Conservation (phyloP, 2,797 vertebrate species). For the Chelon labrosus region DNA sequence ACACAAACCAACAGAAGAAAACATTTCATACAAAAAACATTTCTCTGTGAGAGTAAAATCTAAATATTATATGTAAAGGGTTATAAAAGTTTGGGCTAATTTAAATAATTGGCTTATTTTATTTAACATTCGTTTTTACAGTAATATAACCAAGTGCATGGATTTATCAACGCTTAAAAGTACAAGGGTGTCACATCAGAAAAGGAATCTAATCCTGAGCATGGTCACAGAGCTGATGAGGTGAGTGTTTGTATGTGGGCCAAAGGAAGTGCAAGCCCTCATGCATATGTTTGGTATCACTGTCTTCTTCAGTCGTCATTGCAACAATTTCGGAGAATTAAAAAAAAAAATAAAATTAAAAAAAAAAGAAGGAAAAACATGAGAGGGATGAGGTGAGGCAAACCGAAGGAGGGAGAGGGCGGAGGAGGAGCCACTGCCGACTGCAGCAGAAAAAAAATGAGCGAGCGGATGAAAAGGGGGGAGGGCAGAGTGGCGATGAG, state of each 20-base stretch:
- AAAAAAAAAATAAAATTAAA: neutral
- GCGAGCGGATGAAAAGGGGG: constrained; percentile 43
- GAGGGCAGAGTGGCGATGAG: constrained; percentile 56
- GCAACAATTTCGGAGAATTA: constrained; percentile 23
- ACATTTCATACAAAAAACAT: neutral
- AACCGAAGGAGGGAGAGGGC: constrained; percentile 17
- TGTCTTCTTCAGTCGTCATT: constrained; percentile 24
- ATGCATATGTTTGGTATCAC: constrained; percentile 16
- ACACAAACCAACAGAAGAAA: neutral
- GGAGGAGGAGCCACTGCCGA: constrained; percentile 50
- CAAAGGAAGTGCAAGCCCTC: neutral
- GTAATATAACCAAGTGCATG: neutral
- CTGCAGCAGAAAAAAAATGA: constrained; percentile 71
- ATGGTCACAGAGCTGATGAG: constrained; percentile 22
- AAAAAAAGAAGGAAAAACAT: neutral
- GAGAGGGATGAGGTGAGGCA: constrained; percentile 26
- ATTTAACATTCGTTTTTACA: too few species aligned
- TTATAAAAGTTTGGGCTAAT: too few species aligned
- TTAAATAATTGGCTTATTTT: too few species aligned
- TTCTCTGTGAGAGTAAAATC: neutral
- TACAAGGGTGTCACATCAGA: constrained; percentile 28
- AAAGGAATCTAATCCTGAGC: constrained; percentile 42
- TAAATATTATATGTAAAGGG: too few species aligned
- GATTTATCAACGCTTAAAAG: constrained; percentile 23
- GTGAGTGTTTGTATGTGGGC: constrained; percentile 27